phyloP scores from a whole-genome alignment of 2,797 vertebrate species.

The Mus spretus region DNA sequence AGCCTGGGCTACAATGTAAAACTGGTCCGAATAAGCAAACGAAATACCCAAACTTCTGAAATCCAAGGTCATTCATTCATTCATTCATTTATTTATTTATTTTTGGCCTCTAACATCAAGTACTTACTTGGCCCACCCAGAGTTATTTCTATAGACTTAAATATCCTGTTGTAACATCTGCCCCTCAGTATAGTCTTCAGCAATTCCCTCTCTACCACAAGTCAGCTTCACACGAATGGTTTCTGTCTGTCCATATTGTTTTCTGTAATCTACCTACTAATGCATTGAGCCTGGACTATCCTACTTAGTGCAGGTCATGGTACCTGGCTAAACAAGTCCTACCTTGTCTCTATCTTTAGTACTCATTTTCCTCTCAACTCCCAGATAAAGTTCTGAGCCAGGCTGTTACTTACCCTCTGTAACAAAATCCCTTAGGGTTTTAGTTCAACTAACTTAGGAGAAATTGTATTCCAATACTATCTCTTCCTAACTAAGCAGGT shows the following conservation, averaged over 20 bases:
- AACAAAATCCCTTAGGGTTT: slow-evolving; percentile 7
- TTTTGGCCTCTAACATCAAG: slow-evolving; percentile 22
- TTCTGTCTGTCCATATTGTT: background rate
- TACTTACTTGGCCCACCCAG: background rate
- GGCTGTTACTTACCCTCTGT: background rate
- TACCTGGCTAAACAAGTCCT: background rate
- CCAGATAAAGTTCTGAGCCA: background rate
- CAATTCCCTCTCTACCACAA: background rate
- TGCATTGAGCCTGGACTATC: background rate
- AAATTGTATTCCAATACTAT: background rate
- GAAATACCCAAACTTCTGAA: background rate
- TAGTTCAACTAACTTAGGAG: background rate
- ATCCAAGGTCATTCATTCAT: background rate
- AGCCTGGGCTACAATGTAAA: background rate
- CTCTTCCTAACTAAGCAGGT: background rate
- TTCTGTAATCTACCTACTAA: background rate
- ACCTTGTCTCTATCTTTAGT: background rate
- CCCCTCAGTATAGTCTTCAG: background rate
- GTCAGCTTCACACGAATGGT: background rate
- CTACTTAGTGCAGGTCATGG: background rate
- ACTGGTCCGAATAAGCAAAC: background rate
- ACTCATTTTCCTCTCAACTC: background rate
- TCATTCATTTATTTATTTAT: too few relatives aligned
- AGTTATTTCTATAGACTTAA: background rate
- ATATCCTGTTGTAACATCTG: background rate